phyloP scores from a whole-genome alignment of 1,140 invertebrate genomes.

The Orussus abietinus region DNA sequence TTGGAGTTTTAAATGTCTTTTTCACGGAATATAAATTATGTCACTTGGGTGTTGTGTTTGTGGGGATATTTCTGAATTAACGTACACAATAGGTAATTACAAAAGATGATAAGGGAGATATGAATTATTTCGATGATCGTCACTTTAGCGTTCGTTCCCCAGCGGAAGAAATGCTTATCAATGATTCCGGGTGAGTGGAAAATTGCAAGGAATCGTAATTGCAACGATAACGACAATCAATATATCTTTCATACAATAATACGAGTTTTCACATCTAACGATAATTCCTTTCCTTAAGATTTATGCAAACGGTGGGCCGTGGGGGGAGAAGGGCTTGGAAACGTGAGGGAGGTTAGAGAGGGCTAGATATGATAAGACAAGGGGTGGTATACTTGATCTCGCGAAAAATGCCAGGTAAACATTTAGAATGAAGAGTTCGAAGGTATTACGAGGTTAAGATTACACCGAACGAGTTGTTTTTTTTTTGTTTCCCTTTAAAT shows the following conservation, averaged over 20 bases:
- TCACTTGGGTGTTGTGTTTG: no score
- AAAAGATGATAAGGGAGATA: no score
- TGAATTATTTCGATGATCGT: no score
- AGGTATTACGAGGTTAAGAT: conserved; percentile 26
- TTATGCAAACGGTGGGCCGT: background rate
- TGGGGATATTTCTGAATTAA: no score
- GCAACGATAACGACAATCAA: conserved; percentile 48
- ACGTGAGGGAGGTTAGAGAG: conserved; percentile 6
- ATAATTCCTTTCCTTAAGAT: conserved; percentile 30
- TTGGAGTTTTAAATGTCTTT: no score
- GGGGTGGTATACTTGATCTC: conserved; percentile 27
- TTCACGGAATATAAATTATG: no score
- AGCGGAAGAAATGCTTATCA: no score
- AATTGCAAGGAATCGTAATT: conserved; percentile 38
- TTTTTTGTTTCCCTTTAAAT: conserved; percentile 31
- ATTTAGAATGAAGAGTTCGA: conserved; percentile 41
- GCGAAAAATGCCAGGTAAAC: conserved; percentile 29
- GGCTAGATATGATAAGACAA: conserved; percentile 24
- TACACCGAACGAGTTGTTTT: conserved; percentile 34
- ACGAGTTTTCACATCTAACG: conserved; percentile 52
- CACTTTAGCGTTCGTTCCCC: no score
- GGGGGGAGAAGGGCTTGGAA: background rate
- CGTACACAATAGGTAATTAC: no score
- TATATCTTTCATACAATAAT: conserved; percentile 50
- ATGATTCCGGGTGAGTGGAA: background rate